Conservation (phyloP, 53 echinoderm and acorn worm genomes). For the Actinopyga echinites region DNA sequence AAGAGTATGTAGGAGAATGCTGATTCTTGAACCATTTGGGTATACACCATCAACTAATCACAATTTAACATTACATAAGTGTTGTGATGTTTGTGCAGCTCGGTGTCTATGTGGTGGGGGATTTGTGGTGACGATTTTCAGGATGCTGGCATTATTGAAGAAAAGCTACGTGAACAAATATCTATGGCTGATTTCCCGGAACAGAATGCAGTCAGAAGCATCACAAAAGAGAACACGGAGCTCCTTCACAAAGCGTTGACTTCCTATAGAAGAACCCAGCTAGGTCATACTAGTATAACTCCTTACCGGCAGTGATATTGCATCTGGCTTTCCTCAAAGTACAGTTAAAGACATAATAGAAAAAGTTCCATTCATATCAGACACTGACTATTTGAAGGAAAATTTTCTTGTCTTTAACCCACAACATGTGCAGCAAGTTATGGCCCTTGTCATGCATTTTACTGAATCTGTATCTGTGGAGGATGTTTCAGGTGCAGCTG, state of each 20-base stretch:
- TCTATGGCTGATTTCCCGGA: not conserved
- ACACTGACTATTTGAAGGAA: not conserved
- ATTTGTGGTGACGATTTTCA: not conserved
- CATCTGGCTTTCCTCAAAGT: slow-evolving; percentile 11
- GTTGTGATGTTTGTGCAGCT: slow-evolving; percentile 55
- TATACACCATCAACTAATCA: slow-evolving; percentile 1
- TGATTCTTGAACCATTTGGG: slow-evolving; percentile 28
- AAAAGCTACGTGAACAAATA: not conserved
- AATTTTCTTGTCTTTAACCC: slow-evolving; percentile 21
- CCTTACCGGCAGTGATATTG: slow-evolving; percentile 18
- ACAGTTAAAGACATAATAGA: slow-evolving; percentile 7
- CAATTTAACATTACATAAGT: slow-evolving; percentile 15
- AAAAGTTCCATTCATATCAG: slow-evolving; percentile 13
- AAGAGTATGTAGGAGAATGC: slow-evolving; percentile 34
- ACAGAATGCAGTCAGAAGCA: not conserved
- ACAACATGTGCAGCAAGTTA: not conserved
- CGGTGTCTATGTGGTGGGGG: slow-evolving; percentile 29
- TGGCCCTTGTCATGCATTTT: not conserved
- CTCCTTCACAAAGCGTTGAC: not conserved
- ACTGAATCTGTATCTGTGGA: not conserved
- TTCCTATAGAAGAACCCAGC: not conserved
- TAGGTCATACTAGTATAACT: not conserved
- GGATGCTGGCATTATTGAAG: not conserved
- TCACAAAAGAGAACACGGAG: slow-evolving; percentile 32
- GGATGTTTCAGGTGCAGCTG: not conserved